Evolutionary conservation across 1,140 invertebrate genomes (phyloP), one percentile per base, ranked within the genome.

Genomic region (Dreissena polymorpha): DNA sequence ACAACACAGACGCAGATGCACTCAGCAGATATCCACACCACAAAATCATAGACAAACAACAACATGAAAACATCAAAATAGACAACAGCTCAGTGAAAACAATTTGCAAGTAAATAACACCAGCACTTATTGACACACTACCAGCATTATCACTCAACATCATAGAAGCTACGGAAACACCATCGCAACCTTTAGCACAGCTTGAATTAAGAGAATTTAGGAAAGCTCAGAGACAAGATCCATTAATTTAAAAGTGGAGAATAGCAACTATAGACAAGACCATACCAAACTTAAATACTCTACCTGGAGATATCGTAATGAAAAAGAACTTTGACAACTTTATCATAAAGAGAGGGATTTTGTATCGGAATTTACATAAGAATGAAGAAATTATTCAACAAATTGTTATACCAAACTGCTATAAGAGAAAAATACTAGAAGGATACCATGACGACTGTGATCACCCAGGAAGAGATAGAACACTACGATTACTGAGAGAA

Each of bases 1-100:
- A 27, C 8, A 85, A 83, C 63, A 18, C 57, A n/a, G 83, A 85
- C 70, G 76, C 77, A 16, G 72, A 85, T 69, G 63, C 25, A 27
- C 14, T 27, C 18, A 68, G 63, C 23, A 65, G 74, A 77, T 77
- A 77, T 50, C 74, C 74, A 5, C 57, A 60, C 8, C 12, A 60
- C 3, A 60, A 23, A 60, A 60, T 18, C 21, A 53, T 21, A 67
- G 8, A 68, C 18, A 77, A 23, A 39, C n/a, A 25, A 67, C 14
- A 23, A 67, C n/a, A 67, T 64, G 6, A 68, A 60, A 23, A 60
- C 16, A 23, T 14, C 10, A 80, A 39, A 16, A 63, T 80, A 39
- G 27, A 71, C 18, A 49, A 80, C 21, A n/a, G 70, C 8, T n/a
- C 67, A 21, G 55, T 63, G 18, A 80, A 71, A 63, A 29, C n/a